These are phyloP conservation scores for Sinonovacula constricta DNA, from an alignment of 1,140 invertebrate species.

Conservation along the genomic window DNA sequence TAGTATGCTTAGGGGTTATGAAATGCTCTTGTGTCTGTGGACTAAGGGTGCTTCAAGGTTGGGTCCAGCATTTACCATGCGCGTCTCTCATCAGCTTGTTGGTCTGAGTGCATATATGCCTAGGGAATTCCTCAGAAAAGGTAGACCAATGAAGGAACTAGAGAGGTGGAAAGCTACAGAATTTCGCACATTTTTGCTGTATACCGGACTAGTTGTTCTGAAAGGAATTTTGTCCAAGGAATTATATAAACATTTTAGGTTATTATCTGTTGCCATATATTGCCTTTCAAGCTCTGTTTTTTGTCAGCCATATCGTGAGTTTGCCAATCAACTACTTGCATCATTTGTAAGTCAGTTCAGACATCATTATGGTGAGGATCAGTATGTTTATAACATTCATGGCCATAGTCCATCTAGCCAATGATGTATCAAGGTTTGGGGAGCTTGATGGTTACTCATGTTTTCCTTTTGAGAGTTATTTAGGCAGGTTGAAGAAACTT, in stretches of 20 bases:
- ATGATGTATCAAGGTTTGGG: slow-evolving; percentile 65
- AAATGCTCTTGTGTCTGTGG: slow-evolving; percentile 72
- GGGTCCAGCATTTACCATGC: neutral
- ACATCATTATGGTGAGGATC: slow-evolving; percentile 65
- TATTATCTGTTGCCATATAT: slow-evolving; percentile 72
- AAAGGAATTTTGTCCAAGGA: slow-evolving; percentile 72
- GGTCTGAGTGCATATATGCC: slow-evolving; percentile 49
- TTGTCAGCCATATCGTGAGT: slow-evolving; percentile 42
- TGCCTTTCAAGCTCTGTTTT: slow-evolving; percentile 61
- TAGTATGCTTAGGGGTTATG: slow-evolving; percentile 76
- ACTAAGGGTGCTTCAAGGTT: slow-evolving; percentile 50
- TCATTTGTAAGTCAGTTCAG: slow-evolving; percentile 67
- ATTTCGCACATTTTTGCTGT: slow-evolving; percentile 79
- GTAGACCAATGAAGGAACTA: slow-evolving; percentile 70
- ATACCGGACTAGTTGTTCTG: slow-evolving; percentile 76
- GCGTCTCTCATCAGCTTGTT: neutral
- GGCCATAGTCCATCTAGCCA: slow-evolving; percentile 73
- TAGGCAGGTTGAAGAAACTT: slow-evolving; percentile 32
- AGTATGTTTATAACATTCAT: slow-evolving; percentile 77
- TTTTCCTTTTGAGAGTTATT: slow-evolving; percentile 54
- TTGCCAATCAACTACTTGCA: slow-evolving; percentile 66
- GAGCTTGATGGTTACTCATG: slow-evolving; percentile 33
- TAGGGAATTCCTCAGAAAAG: slow-evolving; percentile 76
- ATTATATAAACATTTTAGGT: slow-evolving; percentile 77
- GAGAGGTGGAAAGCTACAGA: slow-evolving; percentile 79